A percentile compares a stretch with the other conserved stretches of the same genome.
Evolutionary conservation across 2,888 invertebrate genomes (phyloP).

Genomic region (Drosophila mulleri): DNA sequence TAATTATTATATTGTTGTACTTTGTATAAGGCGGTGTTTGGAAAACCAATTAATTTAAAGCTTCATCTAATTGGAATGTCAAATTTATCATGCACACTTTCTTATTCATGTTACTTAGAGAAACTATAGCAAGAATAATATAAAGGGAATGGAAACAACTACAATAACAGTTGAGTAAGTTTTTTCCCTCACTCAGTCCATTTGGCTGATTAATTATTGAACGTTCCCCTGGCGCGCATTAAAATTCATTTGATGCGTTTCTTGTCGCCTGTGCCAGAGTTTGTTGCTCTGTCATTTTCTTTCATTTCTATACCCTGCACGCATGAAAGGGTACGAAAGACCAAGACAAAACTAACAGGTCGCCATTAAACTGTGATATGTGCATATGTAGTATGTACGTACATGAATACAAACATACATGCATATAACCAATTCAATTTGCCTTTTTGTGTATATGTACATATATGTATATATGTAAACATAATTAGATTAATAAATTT

Average conservation of each 20-base stretch:
- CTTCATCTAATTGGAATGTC: conserved; percentile 5
- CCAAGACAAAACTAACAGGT: background rate
- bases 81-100: conserved; percentile 14
- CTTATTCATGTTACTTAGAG: background rate
- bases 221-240: conserved; percentile 63
- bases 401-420: background rate
- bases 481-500: background rate
- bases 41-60: conserved; percentile 7
- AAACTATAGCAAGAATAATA: background rate
- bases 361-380: background rate
- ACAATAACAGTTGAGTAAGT: conserved; percentile 11
- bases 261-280: conserved; percentile 65
- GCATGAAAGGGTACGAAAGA: background rate
- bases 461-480: too few relatives aligned
- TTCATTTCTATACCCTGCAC: conserved; percentile 13
- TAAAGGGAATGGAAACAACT: background rate
- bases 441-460: background rate
- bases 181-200: conserved; percentile 40
- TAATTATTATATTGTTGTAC: background rate
- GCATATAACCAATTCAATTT: background rate
- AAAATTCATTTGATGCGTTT: conserved; percentile 74
- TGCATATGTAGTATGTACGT: too few relatives aligned
- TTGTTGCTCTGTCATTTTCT: conserved; percentile 31
- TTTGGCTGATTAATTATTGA: conserved; percentile 69
- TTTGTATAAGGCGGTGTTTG: background rate